These are phyloP conservation scores for mouse (Mus musculus) DNA, from an alignment of 2,113 vertebrate species.

Conservation along the genomic window GRCm39 chr1:77594501-77595000, in stretches of 20 bases:
- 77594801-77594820: conserved; percentile 29
- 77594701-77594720: not conserved
- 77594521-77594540: conserved; percentile 54
- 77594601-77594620: not conserved
- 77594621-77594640: conserved; percentile 46
- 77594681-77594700: conserved; percentile 17
- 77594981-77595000: not conserved
- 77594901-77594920: conserved; percentile 6
- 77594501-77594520: conserved; percentile 37
- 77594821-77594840: conserved; percentile 47
- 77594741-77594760: conserved; percentile 45
- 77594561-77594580: not conserved
- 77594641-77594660: conserved; percentile 46
- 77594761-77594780: conserved; percentile 47
- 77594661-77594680: conserved; percentile 15
- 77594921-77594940: not conserved
- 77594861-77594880: not conserved
- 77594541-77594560: conserved; percentile 6
- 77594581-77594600: conserved; percentile 8
- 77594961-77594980: not conserved
- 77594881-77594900: conserved; percentile 3
- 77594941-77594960: not conserved
- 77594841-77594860: conserved; percentile 47
- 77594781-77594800: conserved; percentile 64
- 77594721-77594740: conserved; percentile 47